Conservation (phyloP, 2,113 vertebrate species). For the Nerophis lumbriciformis region DNA sequence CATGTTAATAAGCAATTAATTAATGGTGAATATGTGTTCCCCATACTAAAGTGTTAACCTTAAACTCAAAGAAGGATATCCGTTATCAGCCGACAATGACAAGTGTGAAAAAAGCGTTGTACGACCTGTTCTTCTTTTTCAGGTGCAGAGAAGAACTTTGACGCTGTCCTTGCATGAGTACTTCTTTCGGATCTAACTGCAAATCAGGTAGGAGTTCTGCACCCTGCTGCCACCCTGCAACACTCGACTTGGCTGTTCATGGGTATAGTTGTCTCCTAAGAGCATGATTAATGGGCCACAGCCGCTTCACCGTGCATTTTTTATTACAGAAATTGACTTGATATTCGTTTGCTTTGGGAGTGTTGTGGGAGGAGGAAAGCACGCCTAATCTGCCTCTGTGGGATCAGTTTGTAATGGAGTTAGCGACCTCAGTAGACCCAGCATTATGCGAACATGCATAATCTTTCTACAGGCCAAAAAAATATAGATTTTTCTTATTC, state of each 20-base stretch:
- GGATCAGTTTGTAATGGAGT: conserved; percentile 55
- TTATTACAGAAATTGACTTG: conserved; percentile 33
- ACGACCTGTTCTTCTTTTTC: too few species aligned
- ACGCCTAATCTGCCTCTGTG: conserved; percentile 43
- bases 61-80: too few species aligned
- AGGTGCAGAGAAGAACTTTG: too few species aligned
- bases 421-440: conserved; percentile 45
- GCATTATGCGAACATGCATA: conserved; percentile 23
- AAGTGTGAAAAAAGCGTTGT: too few species aligned
- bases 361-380: conserved; percentile 23
- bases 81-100: too few species aligned
- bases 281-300: conserved; percentile 34
- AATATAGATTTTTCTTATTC: conserved; percentile 2
- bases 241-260: conserved; percentile 17
- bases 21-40: too few species aligned
- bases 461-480: conserved; percentile 9
- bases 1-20: too few species aligned
- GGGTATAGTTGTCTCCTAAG: conserved; percentile 11
- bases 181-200: background rate
- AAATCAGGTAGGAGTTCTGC: conserved; percentile 34
- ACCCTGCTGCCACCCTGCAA: conserved; percentile 24
- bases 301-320: conserved; percentile 7
- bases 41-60: too few species aligned
- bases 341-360: conserved; percentile 23
- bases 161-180: background rate